A percentile compares a stretch with the other conserved stretches of the same genome.
These are phyloP conservation scores for Camponotus vicinus DNA, from an alignment of 1,140 invertebrate genomes.

Conservation along the genomic window DNA sequence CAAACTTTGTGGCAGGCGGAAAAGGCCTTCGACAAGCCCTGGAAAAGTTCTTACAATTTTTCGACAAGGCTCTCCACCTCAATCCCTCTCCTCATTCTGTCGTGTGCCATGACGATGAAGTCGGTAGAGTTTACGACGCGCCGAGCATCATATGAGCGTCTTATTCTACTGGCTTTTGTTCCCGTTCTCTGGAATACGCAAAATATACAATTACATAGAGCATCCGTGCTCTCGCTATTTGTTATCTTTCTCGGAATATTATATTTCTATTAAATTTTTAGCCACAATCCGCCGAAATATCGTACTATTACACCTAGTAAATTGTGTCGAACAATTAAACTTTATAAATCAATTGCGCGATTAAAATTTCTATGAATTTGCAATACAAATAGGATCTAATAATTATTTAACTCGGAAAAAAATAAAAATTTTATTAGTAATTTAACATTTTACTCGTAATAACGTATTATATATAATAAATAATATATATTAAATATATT, in stretches of 20 bases:
- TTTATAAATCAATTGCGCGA: background rate
- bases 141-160: conserved; percentile 24
- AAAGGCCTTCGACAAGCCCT: conserved; percentile 66
- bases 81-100: background rate
- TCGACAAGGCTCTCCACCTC: conserved; percentile 48
- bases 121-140: conserved; percentile 44
- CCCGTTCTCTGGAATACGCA: conserved; percentile 43
- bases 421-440: conserved; percentile 6
- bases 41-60: conserved; percentile 78
- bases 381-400: background rate
- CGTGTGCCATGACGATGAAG: conserved; percentile 1
- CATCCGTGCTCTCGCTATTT: background rate
- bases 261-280: conserved; percentile 20
- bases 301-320: background rate
- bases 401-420: background rate
- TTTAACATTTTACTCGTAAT: background rate
- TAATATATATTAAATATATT: background rate
- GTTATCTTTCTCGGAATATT: background rate
- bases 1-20: conserved; percentile 50
- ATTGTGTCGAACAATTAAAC: background rate
- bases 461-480: background rate
- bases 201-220: conserved; percentile 8
- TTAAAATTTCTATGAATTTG: background rate
- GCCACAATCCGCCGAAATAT: background rate
- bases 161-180: conserved; percentile 56